A percentile compares a stretch with the other conserved stretches of the same genome.
Evolutionary conservation across 2,113 vertebrate species (phyloP).

Genomic region (Brevimyrus niger): DNA sequence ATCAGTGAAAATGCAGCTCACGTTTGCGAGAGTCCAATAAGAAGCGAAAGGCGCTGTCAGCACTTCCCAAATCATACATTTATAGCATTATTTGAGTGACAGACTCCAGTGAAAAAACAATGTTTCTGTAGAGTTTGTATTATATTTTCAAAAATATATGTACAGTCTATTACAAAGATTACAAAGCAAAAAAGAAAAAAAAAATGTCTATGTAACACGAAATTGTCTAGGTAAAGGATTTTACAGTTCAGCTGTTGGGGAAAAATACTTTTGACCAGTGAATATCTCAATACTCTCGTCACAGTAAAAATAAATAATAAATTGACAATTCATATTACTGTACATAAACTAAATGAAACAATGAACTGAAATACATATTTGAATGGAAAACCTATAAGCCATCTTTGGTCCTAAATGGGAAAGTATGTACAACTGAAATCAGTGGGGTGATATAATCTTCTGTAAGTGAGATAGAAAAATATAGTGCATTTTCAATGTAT

Average conservation of each 20-base stretch:
- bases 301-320: conserved; percentile 96
- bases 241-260: conserved; percentile 73
- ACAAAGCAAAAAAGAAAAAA: conserved; percentile 96
- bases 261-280: conserved; percentile 74
- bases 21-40: not conserved
- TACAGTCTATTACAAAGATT: conserved; percentile 99
- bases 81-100: conserved; percentile 16
- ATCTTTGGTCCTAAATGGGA: conserved; percentile 99
- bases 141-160: conserved; percentile 99
- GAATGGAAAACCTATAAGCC: conserved; percentile 72
- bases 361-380: conserved; percentile 53
- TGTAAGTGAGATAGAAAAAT: conserved; percentile 99
- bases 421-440: conserved; percentile 94
- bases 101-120: conserved; percentile 24
- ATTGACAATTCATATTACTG: conserved; percentile 79
- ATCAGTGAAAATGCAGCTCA: not conserved
- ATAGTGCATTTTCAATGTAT: conserved; percentile 99
- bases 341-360: conserved; percentile 77
- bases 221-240: conserved; percentile 80
- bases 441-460: conserved; percentile 83
- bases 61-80: conserved; percentile 17
- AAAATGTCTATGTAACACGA: conserved; percentile 85
- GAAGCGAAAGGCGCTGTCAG: conserved; percentile 12
- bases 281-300: conserved; percentile 77
- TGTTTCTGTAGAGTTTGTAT: conserved; percentile 78